Percentiles rank a stretch among this genome's conserved stretches.
These are phyloP conservation scores for Calameuta idolon DNA, from an alignment of 2,888 invertebrate genomes.

Conservation along the genomic window DNA sequence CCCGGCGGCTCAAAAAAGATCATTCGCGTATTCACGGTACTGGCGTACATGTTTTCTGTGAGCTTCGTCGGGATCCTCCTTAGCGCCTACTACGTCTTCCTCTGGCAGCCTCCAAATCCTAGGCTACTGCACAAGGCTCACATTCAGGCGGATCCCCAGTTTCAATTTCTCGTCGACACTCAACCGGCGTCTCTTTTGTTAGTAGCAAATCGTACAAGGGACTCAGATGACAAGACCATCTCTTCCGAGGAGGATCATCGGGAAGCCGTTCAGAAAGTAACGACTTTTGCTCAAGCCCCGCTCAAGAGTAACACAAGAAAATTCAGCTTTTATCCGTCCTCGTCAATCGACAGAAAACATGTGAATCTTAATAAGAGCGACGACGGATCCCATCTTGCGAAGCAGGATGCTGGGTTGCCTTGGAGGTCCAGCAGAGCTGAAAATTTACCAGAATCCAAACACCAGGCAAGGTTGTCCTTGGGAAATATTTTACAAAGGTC, in stretches of 20 bases:
- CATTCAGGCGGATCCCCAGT: constrained; percentile 36
- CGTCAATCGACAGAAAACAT: not conserved
- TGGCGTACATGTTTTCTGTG: constrained; percentile 86
- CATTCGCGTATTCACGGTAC: constrained; percentile 80
- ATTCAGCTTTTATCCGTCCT: not conserved
- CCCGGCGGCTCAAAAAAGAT: constrained; percentile 54
- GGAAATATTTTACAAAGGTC: not conserved
- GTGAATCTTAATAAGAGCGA: not conserved
- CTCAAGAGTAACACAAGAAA: not conserved
- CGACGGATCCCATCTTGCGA: not conserved
- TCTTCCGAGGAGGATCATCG: not conserved
- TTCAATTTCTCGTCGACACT: constrained; percentile 34
- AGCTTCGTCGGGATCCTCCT: constrained; percentile 86
- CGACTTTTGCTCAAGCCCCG: not conserved
- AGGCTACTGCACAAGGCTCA: constrained; percentile 52
- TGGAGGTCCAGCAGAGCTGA: not conserved
- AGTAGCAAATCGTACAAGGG: not conserved
- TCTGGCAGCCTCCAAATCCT: constrained; percentile 80
- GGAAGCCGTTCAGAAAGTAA: not conserved
- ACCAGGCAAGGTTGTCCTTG: not conserved
- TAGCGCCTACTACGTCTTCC: constrained; percentile 84
- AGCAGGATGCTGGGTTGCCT: not conserved
- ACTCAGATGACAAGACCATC: not conserved
- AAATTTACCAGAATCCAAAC: not conserved
- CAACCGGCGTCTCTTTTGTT: not conserved